Evolutionary conservation across 1,140 invertebrate genomes (phyloP), one percentile per base, ranked within the genome.

Genomic region (Mylabris phalerata): DNA sequence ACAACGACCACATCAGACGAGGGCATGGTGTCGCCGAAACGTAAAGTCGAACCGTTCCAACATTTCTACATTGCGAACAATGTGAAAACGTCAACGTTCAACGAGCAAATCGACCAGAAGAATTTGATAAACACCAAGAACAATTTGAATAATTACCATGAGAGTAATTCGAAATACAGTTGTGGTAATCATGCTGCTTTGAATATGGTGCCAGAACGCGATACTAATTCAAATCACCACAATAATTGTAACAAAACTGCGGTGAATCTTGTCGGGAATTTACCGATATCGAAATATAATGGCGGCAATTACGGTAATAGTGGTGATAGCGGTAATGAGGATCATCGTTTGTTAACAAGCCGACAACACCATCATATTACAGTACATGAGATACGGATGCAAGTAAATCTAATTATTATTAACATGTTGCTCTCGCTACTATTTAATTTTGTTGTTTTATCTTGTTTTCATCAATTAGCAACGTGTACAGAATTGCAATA

Each of bases 401-500:
- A 73, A 62, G 71, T 73, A 60, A 79, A 85, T 50, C 4, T 11
- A 10, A 32, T 19, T 19, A 32, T 41, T 46, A 27, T 38, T 9
- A 32, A 32, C 32, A 32, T 5, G 7, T 32, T 32, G n/a, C 54
- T 51, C 19, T 19, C 19, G 19, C 2, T 32, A 32, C 7, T 32
- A 7, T 32, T 32, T 32, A 32, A 48, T 50, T 24, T 41, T 50
- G 10, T 39, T 50, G n/a, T 50, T 24, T 27, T 46, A 42, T 13
- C 1, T 56, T 25, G 48, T 50, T 70, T 54, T 19, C 1, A 19
- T 19, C 19, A 19, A 19, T 19, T 67, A 82, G 77, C 80, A 87
- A 82, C 80, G 86, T 19, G 80, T 86, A n/a, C 84, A 88, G 62
- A 88, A 91, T 66, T 89, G 87, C 66, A 89, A 89, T 72, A 92